Conservation (phyloP, 2,113 vertebrate genomes). For the Protobothrops flavoviridis region DNA sequence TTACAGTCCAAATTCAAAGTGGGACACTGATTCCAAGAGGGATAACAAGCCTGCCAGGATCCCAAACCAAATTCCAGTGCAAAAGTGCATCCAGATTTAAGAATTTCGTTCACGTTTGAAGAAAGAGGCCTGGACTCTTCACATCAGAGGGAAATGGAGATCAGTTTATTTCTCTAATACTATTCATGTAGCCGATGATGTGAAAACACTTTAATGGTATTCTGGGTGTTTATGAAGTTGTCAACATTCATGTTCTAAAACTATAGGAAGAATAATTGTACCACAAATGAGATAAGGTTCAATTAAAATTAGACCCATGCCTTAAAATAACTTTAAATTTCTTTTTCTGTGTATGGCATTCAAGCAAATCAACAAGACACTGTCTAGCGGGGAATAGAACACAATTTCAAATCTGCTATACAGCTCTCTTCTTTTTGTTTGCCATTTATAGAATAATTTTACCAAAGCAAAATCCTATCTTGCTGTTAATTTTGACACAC, state of each 20-base stretch:
- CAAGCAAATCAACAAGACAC: conserved; percentile 4
- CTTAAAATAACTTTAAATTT: not conserved
- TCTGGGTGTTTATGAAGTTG: not conserved
- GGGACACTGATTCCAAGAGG: not conserved
- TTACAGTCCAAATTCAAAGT: not conserved
- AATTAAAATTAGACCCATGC: conserved; percentile 7
- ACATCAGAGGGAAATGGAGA: not conserved
- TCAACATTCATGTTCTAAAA: not conserved
- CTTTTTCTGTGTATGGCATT: not conserved
- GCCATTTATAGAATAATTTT: conserved; percentile 8
- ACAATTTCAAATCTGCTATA: not conserved
- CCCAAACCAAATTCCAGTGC: not conserved
- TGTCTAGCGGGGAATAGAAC: not conserved
- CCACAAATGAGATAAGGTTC: conserved; percentile 2
- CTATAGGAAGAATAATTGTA: conserved; percentile 2
- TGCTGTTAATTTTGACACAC: not conserved
- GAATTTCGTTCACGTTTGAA: not conserved
- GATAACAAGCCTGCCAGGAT: not conserved
- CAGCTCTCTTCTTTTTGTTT: not conserved
- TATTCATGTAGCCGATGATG: not conserved
- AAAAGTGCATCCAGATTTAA: not conserved
- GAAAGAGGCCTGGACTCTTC: not conserved
- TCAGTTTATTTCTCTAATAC: not conserved
- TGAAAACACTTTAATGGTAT: not conserved
- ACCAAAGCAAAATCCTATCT: not conserved